Evolutionary conservation across 2,113 vertebrate genomes (phyloP), one percentile per base, ranked within the genome.

Genomic region (Pedionomus torquatus): DNA sequence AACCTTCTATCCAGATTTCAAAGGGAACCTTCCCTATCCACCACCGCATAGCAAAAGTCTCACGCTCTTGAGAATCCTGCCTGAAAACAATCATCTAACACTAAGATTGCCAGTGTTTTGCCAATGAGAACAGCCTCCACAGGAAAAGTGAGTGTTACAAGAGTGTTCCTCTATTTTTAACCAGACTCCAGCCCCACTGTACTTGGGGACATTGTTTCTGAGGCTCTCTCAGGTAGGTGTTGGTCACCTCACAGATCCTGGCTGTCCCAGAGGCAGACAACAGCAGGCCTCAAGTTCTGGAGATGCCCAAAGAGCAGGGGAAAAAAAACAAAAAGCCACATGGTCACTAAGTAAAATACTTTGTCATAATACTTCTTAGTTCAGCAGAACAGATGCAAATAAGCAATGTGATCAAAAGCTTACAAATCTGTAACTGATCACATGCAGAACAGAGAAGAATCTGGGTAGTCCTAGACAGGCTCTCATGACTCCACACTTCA

Each of bases 271-370:
- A 76, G 35, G 21, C 46, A 84, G n/a, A 33, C 9, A 63, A 71
- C 9, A 68, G 39, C 61, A 76, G 33, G 61, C 26, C 44, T 52
- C 25, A 57, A 13, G 25, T 31, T 91, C 69, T 68, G 48, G 6
- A 76, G 28, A 48, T 0, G 1, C 13, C 11, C 64, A 55, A 68
- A 79, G 20, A 9, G 51, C 26, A 30, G 3, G 4, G 3, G 3
- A 4, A 3, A 55, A 77, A 48, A 69, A 54, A 10, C 41, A 48
- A 87, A 78, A 74, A 54, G 13, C 9, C 39, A 48, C 3, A 13
- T 2, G 11, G 7, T 31, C 31, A 30, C 58, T 37, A 35, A 26
- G 16, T 44, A 65, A 85, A 86, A 83, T 37, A 71, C 20, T 35
- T 63, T 35, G 33, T n/a, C 4, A 0, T 76, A 69, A 76, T 35